Evolutionary conservation across 2,797 vertebrate species (phyloP).

Genomic region (Nasua narica): DNA sequence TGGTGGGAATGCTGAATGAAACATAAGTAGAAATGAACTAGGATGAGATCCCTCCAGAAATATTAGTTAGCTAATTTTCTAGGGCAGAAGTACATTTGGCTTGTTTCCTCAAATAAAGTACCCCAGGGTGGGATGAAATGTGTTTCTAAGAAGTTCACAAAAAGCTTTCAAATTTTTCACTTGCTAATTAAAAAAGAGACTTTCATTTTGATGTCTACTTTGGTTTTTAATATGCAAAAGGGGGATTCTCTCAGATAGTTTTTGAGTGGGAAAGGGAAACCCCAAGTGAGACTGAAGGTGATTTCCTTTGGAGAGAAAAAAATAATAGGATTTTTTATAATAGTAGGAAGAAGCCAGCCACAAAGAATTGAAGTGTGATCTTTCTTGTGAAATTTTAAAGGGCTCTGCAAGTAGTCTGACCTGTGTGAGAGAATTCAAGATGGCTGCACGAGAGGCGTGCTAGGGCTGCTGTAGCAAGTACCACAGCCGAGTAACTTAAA

Average conservation of each 20-base stretch:
- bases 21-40: not conserved
- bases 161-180: not conserved
- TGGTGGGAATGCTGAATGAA: not conserved
- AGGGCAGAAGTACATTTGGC: not conserved
- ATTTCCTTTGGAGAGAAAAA: not conserved
- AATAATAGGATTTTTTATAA: not conserved
- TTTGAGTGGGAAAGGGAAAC: not conserved
- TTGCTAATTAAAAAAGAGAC: not conserved
- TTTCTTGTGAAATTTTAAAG: not conserved
- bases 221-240: not conserved
- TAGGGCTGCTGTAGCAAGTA: not conserved
- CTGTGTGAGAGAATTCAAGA: not conserved
- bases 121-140: not conserved
- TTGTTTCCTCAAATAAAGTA: not conserved
- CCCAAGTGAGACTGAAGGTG: not conserved
- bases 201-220: slow-evolving; percentile 24
- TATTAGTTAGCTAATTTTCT: not conserved
- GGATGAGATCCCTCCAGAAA: not conserved
- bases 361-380: not conserved
- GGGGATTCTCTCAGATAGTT: not conserved
- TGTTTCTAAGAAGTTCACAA: not conserved
- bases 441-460: not conserved
- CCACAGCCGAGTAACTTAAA: not conserved
- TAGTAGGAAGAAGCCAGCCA: not conserved
- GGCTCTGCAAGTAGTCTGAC: not conserved